Evolutionary conservation across 2,888 invertebrate genomes (phyloP), one percentile per base, ranked within the genome.

Genomic region (Hydrotaea diabolus): DNA sequence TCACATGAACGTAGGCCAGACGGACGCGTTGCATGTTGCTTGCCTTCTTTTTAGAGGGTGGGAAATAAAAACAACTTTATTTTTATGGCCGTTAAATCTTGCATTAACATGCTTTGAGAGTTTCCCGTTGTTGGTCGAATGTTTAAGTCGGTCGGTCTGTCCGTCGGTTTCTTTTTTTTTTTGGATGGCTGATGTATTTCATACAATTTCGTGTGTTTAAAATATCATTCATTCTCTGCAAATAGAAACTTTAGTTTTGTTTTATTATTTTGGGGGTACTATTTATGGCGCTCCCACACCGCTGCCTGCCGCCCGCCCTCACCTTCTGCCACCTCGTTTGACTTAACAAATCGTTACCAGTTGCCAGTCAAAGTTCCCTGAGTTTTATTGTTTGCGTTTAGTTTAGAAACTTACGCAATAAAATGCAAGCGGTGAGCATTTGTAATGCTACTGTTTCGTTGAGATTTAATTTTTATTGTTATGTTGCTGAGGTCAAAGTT

Each of bases 341-440:
- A 59, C 59, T 49, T 59, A 59, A 59, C 59, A 59, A 59, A 59
- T 59, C 59, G 59, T 59, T 59, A 59, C 26, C 59, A 26, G 15
- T 49, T 23, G n/a, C 59, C 59, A 59, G 59, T 59, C 59, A 59
- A 59, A 59, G 59, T 59, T 59, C 59, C 43, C 43, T 74, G 55
- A 19, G 55, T 78, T 79, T 53, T 8, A 39, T 74, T 69, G 43
- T 72, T 23, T n/a, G 13, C 9, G n/a, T 31, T 31, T 26, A 23
- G 59, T 69, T 69, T 69, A 19, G 23, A 75, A 75, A 75, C 75
- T 80, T 77, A 74, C 66, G 82, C 82, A 82, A 82, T 77, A 80
- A 69, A 69, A 69, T 69, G 69, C 69, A 69, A 49, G 59, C 26
- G 26, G 26, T 23, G 26, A 17, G 8, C 53, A n/a, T 53, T 11